Percentiles rank a stretch among this genome's conserved stretches.
phyloP scores from a whole-genome alignment of 2,888 invertebrate species.

The Eubasilissa splendida region DNA sequence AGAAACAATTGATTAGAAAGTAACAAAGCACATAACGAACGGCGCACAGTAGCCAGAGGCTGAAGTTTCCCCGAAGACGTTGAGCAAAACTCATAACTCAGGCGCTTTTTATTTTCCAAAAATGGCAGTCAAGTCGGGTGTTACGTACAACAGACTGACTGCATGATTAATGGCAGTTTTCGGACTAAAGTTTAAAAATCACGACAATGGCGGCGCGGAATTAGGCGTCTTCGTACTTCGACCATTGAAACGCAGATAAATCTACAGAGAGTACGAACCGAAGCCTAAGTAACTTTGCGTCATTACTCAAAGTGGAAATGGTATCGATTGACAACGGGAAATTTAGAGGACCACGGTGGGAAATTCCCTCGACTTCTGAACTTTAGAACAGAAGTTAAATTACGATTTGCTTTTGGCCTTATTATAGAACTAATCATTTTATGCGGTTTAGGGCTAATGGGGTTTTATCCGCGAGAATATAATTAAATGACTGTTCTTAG shows the following conservation, averaged over 20 bases:
- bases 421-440: too few relatives aligned
- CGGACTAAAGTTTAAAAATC: constrained; percentile 55
- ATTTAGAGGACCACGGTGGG: neutral
- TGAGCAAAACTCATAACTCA: constrained; percentile 30
- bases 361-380: neutral
- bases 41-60: neutral
- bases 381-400: neutral
- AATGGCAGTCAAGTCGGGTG: constrained; percentile 19
- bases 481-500: too few relatives aligned
- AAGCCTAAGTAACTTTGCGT: constrained; percentile 46
- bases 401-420: neutral
- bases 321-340: constrained; percentile 40
- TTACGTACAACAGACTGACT: constrained; percentile 45
- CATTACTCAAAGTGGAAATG: constrained; percentile 41
- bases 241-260: constrained; percentile 46
- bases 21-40: constrained; percentile 8
- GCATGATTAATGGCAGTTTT: constrained; percentile 53
- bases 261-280: constrained; percentile 26
- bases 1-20: neutral
- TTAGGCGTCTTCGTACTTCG: constrained; percentile 35
- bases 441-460: too few relatives aligned
- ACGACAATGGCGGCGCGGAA: constrained; percentile 50
- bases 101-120: constrained; percentile 7
- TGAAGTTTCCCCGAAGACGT: neutral
- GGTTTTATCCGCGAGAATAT: too few relatives aligned